Base-by-base conservation (phyloP, 1,140 invertebrate genomes). In the Tetramorium simillimum region DNA sequence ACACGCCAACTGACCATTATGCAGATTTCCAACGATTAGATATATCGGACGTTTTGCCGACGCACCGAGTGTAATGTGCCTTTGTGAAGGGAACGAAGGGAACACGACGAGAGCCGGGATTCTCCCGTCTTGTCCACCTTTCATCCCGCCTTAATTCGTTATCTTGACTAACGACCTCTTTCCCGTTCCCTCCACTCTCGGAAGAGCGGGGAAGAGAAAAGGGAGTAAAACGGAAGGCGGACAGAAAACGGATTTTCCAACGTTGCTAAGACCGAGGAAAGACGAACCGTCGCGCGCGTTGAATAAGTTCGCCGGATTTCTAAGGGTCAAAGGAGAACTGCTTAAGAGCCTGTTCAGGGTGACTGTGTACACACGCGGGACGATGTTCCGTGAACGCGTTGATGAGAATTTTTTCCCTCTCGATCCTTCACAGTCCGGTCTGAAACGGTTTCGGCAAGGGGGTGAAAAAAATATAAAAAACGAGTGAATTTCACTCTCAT, bases 1-100 rank as follows among this genome's bases (percentile, higher is more conserved):
- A 86, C 91, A 92, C 91, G 91, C 91, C 78, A 92, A 92, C 89
- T 89, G 86, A 92, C 88, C 91, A 92, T 92, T 91, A 92, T 92
- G 91, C 88, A 92, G 91, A 92, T 92, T 92, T 92, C 40, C 86
- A 88, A 89, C 82, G 91, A 92, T 92, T 89, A 91, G 90, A 91
- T 92, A 92, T 87, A 92, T 89, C 86, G 88, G 63, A 65, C 85
- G 49, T 89, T 91, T 76, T 82, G 80, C 86, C 85, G 77, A 78
- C 72, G 58, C 88, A 92, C 87, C 69, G 86, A 92, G 87, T 85
- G 85, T 86, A 90, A 91, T 69, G 65, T 81, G 85, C 51, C 86
- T 88, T 81, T 90, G 84, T 49, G 53, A 72, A 72, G n/a, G 60
- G 12, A 49, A 51, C 24, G 40, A 46, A 46, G n/a, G 51, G 49